Evolutionary conservation across 1,140 invertebrate genomes (phyloP).

Genomic region (Bombus turneri): DNA sequence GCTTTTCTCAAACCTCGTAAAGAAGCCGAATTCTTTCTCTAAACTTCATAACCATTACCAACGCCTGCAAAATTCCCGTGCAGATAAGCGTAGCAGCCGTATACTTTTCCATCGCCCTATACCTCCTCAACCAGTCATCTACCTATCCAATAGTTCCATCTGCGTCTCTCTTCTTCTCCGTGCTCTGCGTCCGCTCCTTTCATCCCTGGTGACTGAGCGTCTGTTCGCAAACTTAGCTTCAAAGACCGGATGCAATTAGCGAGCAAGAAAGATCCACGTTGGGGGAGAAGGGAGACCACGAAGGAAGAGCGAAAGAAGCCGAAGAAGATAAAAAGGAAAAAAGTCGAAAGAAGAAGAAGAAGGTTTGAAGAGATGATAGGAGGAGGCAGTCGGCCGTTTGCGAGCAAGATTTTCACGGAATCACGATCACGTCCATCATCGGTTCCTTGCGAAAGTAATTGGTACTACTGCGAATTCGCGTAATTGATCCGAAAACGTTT

Average conservation of each 20-base stretch:
- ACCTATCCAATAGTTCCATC: conserved; percentile 28
- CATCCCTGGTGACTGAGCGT: conserved; percentile 44
- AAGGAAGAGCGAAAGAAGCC: background rate
- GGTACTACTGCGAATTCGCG: conserved; percentile 41
- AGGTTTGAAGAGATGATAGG: background rate
- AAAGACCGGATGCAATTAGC: conserved; percentile 65
- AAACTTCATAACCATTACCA: background rate
- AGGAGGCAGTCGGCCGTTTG: background rate
- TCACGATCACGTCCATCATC: conserved; percentile 46
- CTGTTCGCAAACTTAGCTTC: conserved; percentile 61
- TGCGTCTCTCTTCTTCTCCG: conserved; percentile 1
- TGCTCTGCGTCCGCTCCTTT: conserved; percentile 7
- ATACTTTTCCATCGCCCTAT: background rate
- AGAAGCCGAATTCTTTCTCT: background rate
- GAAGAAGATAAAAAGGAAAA: background rate
- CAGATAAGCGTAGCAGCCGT: background rate
- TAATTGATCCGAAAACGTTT: conserved; percentile 45
- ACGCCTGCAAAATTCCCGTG: background rate
- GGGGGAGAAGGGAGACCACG: background rate
- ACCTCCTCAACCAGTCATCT: background rate
- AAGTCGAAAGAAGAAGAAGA: background rate
- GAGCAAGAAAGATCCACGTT: conserved; percentile 42
- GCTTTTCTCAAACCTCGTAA: too few species aligned
- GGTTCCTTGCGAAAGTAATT: conserved; percentile 12
- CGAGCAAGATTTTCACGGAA: conserved; percentile 38